Evolutionary conservation across 2,797 vertebrate species (phyloP).

Genomic region (Eupleurogrammus muticus): DNA sequence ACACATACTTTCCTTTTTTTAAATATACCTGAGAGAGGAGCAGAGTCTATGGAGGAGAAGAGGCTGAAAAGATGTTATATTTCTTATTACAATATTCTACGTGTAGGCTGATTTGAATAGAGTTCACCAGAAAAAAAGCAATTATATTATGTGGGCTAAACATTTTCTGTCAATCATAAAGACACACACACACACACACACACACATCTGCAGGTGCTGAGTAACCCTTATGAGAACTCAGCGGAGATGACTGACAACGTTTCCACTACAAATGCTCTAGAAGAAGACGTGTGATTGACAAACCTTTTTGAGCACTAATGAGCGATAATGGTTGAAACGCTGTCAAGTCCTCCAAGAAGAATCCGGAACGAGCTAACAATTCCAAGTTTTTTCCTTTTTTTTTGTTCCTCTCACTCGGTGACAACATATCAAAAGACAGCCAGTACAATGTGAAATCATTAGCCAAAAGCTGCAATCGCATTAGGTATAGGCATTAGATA

Average conservation of each 20-base stretch:
- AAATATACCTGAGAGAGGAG: no score
- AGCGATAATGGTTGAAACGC: not conserved
- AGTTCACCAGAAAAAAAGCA: not conserved
- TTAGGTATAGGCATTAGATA: no score
- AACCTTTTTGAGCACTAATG: not conserved
- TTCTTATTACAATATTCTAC: not conserved
- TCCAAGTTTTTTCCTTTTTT: not conserved
- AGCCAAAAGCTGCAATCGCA: not conserved
- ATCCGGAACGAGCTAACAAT: not conserved
- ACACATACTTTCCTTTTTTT: no score
- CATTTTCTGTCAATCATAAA: constrained; percentile 9
- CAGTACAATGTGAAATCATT: not conserved
- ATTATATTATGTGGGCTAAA: not conserved
- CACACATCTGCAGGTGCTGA: not conserved
- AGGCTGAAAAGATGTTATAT: not conserved
- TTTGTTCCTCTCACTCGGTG: not conserved
- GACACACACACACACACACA: not conserved
- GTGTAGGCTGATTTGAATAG: not conserved
- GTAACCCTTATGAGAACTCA: not conserved
- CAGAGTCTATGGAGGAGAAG: no score
- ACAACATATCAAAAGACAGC: not conserved
- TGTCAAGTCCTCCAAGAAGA: constrained; percentile 1
- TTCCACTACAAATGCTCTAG: not conserved
- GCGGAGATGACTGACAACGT: constrained; percentile 1
- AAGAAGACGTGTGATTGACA: not conserved